These are phyloP conservation scores for Oeneis ivallda DNA, from an alignment of 2,888 invertebrate genomes.

Conservation along the genomic window DNA sequence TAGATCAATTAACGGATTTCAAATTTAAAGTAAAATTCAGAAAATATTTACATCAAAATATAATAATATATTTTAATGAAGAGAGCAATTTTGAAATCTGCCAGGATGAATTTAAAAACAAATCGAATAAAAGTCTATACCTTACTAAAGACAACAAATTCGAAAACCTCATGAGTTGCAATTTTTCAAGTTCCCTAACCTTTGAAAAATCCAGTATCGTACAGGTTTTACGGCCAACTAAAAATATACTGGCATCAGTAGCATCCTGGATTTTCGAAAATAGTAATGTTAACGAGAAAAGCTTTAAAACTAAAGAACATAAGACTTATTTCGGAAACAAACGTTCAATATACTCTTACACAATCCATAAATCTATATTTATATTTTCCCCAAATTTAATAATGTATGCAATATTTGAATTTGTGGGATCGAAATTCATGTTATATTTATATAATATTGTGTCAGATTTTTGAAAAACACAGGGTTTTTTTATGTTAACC, in stretches of 20 bases:
- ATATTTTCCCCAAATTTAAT: conserved; percentile 3
- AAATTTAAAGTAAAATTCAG: neutral
- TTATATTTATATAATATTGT: conserved; percentile 36
- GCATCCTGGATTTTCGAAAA: neutral
- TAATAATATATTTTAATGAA: neutral
- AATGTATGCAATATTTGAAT: conserved; percentile 16
- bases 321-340: conserved; percentile 10
- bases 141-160: neutral
- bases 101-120: neutral
- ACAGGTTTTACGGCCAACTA: neutral
- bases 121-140: neutral
- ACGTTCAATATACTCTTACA: neutral
- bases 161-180: neutral
- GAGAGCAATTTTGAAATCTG: neutral
- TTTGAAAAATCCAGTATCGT: neutral
- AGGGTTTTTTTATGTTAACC: conserved; percentile 48
- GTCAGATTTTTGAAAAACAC: conserved; percentile 47
- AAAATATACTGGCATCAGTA: neutral
- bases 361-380: neutral
- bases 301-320: conserved; percentile 8
- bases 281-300: neutral
- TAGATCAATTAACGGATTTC: neutral
- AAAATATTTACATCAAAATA: neutral
- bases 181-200: neutral
- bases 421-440: conserved; percentile 40